These are phyloP conservation scores for Siniperca scherzeri DNA, from an alignment of 2,797 vertebrate species.

Conservation along the genomic window DNA sequence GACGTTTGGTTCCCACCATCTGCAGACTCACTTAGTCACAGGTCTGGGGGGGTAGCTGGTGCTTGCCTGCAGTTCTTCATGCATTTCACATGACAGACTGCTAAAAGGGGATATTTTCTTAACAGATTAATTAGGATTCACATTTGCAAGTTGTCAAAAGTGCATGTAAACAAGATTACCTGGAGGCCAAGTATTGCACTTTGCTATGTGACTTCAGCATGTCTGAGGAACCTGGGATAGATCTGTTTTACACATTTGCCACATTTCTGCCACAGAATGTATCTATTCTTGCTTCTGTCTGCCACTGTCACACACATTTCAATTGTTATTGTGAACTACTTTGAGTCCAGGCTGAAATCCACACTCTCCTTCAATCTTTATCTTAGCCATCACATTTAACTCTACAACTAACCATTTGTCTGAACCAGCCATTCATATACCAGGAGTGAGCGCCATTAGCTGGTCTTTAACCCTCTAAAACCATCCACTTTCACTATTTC, in stretches of 20 bases:
- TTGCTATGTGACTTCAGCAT: not conserved
- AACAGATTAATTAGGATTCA: constrained; percentile 11
- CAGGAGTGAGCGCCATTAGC: not conserved
- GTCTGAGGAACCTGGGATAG: no score
- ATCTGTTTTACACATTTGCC: not conserved
- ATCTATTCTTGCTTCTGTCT: not conserved
- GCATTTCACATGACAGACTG: constrained; percentile 12
- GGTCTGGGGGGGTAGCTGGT: not conserved
- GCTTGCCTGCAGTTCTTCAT: not conserved
- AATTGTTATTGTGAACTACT: not conserved
- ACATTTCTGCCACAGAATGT: not conserved
- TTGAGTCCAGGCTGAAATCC: not conserved
- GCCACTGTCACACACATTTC: not conserved
- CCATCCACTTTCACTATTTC: not conserved
- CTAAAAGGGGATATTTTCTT: not conserved
- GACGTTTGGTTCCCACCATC: constrained; percentile 7
- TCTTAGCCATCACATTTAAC: not conserved
- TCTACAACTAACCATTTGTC: not conserved
- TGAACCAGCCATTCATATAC: constrained; percentile 1
- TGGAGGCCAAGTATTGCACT: not conserved
- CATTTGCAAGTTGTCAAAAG: constrained; percentile 18
- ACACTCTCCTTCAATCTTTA: not conserved
- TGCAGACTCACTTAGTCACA: constrained; percentile 2
- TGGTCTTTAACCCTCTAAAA: constrained; percentile 5
- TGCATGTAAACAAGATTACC: constrained; percentile 2